Evolutionary conservation across 2,888 invertebrate genomes (phyloP).

Genomic region (Pristionchus exspectatus): DNA sequence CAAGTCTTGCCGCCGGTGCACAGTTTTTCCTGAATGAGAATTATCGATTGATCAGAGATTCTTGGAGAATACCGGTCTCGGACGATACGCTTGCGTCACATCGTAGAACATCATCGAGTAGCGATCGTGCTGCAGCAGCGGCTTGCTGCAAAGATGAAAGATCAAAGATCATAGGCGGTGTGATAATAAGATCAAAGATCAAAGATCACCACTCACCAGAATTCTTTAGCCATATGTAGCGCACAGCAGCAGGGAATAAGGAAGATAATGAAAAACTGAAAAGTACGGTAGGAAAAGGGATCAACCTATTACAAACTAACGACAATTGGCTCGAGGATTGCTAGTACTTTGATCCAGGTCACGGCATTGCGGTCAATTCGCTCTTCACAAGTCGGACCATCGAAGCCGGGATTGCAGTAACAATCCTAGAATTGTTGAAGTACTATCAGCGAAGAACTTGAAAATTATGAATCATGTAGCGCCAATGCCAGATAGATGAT

Average conservation of each 20-base stretch:
- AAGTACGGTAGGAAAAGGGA: neutral
- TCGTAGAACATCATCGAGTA: neutral
- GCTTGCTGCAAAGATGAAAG: conserved; percentile 15
- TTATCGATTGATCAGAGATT: neutral
- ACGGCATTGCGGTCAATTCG: neutral
- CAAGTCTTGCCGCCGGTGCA: neutral
- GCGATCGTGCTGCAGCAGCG: neutral
- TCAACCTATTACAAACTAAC: neutral
- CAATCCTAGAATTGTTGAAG: neutral
- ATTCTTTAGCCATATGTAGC: neutral
- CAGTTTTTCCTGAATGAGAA: neutral
- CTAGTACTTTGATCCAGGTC: neutral
- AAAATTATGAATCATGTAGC: too few relatives aligned
- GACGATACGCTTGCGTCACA: neutral
- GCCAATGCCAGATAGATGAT: neutral
- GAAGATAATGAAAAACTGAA: conserved; percentile 12
- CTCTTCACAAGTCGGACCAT: conserved; percentile 3
- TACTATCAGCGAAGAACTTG: too few relatives aligned
- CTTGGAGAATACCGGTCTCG: neutral
- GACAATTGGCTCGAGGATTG: neutral
- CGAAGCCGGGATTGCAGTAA: neutral
- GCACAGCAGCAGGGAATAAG: conserved; percentile 3
- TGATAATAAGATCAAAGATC: neutral
- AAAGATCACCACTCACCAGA: neutral
- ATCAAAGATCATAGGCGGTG: neutral